Percentiles rank a stretch among this genome's conserved stretches.
These are phyloP conservation scores for Pseudomyrmex sp. DNA, from an alignment of 1,140 invertebrate genomes.

Conservation along the genomic window DNA sequence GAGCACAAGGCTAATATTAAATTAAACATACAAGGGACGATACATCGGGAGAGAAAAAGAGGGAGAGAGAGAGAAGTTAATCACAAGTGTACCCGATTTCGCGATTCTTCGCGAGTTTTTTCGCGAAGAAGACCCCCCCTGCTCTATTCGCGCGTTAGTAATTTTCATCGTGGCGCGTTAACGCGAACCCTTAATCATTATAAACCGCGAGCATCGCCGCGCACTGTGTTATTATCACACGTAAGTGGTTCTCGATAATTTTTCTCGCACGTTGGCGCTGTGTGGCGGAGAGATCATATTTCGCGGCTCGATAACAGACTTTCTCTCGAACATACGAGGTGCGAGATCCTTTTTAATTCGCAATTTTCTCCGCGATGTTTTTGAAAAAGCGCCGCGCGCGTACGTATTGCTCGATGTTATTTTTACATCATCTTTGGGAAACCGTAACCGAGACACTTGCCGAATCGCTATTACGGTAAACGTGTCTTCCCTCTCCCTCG, in stretches of 20 bases:
- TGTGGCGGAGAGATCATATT: slow-evolving; percentile 28
- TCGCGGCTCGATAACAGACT: slow-evolving; percentile 45
- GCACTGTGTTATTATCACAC: slow-evolving; percentile 56
- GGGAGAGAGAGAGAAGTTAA: slow-evolving; percentile 5
- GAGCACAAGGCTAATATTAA: slow-evolving; percentile 36
- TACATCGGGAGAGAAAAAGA: neutral
- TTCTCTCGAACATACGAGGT: neutral
- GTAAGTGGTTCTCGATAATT: slow-evolving; percentile 30
- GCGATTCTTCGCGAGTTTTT: slow-evolving; percentile 37
- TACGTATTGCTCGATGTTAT: neutral
- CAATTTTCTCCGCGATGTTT: slow-evolving; percentile 4
- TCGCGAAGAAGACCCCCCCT: slow-evolving; percentile 6
- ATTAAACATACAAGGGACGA: too few relatives aligned
- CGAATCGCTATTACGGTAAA: slow-evolving; percentile 11
- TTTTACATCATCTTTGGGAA: neutral
- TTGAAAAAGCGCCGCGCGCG: neutral
- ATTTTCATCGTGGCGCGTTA: slow-evolving; percentile 40
- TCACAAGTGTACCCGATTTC: slow-evolving; percentile 35
- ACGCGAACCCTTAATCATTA: slow-evolving; percentile 54
- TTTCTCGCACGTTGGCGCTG: neutral
- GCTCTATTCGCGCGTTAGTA: slow-evolving; percentile 27
- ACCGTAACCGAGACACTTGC: neutral
- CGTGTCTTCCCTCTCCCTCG: neutral
- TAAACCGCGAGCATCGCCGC: slow-evolving; percentile 41
- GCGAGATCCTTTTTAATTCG: slow-evolving; percentile 29